Evolutionary conservation across 2,113 vertebrate genomes (phyloP).

Genomic region (Tautogolabrus adspersus): DNA sequence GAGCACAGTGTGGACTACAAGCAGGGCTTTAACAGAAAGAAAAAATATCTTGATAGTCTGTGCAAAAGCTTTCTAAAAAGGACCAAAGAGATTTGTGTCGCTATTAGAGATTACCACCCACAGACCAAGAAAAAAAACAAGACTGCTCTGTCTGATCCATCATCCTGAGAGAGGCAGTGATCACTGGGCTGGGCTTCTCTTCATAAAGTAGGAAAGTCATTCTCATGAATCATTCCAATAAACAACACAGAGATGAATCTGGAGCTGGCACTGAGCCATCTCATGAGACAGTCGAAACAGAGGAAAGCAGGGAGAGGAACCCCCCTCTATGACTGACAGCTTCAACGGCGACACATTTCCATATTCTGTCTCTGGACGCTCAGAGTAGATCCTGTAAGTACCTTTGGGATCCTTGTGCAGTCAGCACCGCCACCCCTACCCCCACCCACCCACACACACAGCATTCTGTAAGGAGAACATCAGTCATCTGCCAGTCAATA

Average conservation of each 20-base stretch:
- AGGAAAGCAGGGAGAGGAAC: not conserved
- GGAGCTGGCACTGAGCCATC: constrained; percentile 15
- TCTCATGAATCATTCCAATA: constrained; percentile 46
- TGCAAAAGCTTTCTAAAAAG: not conserved
- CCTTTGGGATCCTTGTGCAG: not conserved
- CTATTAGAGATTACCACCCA: constrained; percentile 1
- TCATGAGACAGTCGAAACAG: constrained; percentile 13
- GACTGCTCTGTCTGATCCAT: constrained; percentile 29
- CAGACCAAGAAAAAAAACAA: not conserved
- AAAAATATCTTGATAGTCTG: not conserved
- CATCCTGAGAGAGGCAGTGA: constrained; percentile 29
- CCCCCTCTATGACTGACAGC: constrained; percentile 47
- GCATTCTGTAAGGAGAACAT: constrained; percentile 23
- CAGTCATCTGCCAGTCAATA: constrained; percentile 65
- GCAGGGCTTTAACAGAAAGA: constrained; percentile 3
- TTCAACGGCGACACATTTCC: constrained; percentile 43
- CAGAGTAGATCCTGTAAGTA: constrained; percentile 21
- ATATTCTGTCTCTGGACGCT: constrained; percentile 31
- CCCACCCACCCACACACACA: constrained; percentile 31
- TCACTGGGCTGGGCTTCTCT: constrained; percentile 12
- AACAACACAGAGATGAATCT: constrained; percentile 46
- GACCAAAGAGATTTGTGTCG: not conserved
- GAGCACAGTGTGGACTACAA: constrained; percentile 2
- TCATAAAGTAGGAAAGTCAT: constrained; percentile 18
- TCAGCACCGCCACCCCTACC: not conserved